Evolutionary conservation across 2,797 vertebrate genomes (phyloP).

Genomic region (Cryptoblepharus egeriae): DNA sequence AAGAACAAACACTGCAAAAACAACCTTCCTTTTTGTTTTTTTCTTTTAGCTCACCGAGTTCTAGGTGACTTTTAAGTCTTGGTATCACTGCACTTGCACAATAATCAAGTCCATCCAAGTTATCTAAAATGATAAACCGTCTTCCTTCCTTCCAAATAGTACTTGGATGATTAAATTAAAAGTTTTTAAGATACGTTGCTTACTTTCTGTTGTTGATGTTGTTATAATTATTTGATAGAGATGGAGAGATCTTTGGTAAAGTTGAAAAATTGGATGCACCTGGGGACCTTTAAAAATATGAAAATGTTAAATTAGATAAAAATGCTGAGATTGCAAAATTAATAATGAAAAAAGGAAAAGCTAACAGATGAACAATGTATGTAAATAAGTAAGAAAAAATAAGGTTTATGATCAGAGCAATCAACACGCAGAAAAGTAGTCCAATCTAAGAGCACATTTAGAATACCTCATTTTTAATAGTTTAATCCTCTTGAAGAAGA

Average conservation of each 20-base stretch:
- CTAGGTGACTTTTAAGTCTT: slow-evolving; percentile 8
- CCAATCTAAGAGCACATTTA: slow-evolving; percentile 48
- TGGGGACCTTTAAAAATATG: slow-evolving; percentile 98
- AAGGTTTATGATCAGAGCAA: slow-evolving; percentile 60
- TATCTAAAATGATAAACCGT: slow-evolving; percentile 63
- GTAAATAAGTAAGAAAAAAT: slow-evolving; percentile 71
- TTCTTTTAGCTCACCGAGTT: background rate
- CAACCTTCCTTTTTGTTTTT: slow-evolving; percentile 21
- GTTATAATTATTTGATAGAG: slow-evolving; percentile 99
- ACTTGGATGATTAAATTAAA: slow-evolving; percentile 70
- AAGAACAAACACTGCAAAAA: slow-evolving; percentile 47
- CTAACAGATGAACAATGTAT: slow-evolving; percentile 73
- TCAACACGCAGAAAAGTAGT: slow-evolving; percentile 47
- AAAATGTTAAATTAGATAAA: slow-evolving; percentile 93
- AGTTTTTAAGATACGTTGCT: slow-evolving; percentile 83
- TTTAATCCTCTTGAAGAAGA: background rate
- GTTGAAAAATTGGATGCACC: slow-evolving; percentile 98
- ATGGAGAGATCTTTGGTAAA: slow-evolving; percentile 99
- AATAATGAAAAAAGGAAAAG: slow-evolving; percentile 76
- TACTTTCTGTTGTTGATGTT: slow-evolving; percentile 99
- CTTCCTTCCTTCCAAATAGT: slow-evolving; percentile 59
- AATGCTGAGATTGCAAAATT: slow-evolving; percentile 74
- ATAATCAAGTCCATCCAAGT: slow-evolving; percentile 62
- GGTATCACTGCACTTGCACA: slow-evolving; percentile 29
- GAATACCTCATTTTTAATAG: slow-evolving; percentile 33